phyloP scores from a whole-genome alignment of 2,888 invertebrate genomes.

The Cryptus armator region DNA sequence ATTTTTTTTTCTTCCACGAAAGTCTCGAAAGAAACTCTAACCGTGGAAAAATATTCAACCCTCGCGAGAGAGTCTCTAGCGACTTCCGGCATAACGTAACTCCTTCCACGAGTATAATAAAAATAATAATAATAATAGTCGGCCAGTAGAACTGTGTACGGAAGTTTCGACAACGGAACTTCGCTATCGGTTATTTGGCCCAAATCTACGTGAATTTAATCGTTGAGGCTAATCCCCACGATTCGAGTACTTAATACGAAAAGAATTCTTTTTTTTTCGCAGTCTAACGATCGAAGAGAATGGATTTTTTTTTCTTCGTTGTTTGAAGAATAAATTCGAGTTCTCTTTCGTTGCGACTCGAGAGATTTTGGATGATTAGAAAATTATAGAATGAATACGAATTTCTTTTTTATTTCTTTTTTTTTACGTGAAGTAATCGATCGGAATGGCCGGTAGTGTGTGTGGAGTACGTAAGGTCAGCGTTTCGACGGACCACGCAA shows the following conservation, averaged over 20 bases:
- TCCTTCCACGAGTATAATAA: constrained; percentile 8
- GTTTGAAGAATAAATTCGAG: not conserved
- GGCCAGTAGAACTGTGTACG: not conserved
- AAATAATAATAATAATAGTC: constrained; percentile 12
- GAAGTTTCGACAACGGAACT: constrained; percentile 51
- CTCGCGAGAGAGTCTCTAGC: constrained; percentile 7
- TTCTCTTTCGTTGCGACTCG: constrained; percentile 27
- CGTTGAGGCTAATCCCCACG: not conserved
- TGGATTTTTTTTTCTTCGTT: no score
- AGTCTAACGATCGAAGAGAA: not conserved
- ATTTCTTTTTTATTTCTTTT: no score
- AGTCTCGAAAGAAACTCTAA: not conserved
- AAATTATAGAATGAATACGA: not conserved
- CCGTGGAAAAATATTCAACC: constrained; percentile 22
- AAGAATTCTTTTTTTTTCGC: not conserved
- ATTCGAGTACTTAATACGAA: not conserved
- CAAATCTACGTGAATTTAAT: constrained; percentile 15
- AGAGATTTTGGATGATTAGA: constrained; percentile 1
- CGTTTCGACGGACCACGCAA: constrained; percentile 79
- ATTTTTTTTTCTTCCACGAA: not conserved
- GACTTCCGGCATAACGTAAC: constrained; percentile 37
- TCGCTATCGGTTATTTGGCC: constrained; percentile 5
- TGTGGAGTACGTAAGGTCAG: constrained; percentile 83
- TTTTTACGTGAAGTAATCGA: constrained; percentile 53
- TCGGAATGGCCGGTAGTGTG: constrained; percentile 47